Conservation (phyloP, 2,113 vertebrate species). For the Pterophyllum scalare region DNA sequence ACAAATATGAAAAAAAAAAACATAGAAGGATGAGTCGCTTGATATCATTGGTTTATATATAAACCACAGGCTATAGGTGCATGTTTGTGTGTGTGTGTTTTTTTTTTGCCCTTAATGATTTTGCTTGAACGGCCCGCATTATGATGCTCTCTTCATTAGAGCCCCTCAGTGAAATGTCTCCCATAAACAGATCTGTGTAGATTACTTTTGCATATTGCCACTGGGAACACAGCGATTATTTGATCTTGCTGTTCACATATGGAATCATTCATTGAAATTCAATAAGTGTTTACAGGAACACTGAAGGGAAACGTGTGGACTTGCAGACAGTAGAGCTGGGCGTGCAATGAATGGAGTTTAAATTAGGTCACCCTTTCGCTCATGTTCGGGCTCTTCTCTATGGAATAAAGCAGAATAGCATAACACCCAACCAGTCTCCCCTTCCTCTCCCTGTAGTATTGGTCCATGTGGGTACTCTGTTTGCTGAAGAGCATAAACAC, state of each 20-base stretch:
- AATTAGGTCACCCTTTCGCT: constrained; percentile 50
- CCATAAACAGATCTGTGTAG: background rate
- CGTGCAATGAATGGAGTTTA: constrained; percentile 9
- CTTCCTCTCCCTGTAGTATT: constrained; percentile 1
- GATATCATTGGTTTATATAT: constrained; percentile 32
- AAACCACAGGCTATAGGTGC: constrained; percentile 8
- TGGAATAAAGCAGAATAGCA: constrained; percentile 24
- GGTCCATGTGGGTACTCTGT: constrained; percentile 22
- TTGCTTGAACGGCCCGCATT: background rate
- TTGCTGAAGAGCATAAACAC: constrained; percentile 38
- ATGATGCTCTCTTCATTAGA: background rate
- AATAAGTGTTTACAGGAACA: background rate
- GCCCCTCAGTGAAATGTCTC: background rate
- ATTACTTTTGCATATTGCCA: background rate
- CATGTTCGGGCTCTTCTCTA: constrained; percentile 18
- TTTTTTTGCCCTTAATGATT: constrained; percentile 1
- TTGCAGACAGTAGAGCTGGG: background rate
- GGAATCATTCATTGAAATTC: constrained; percentile 1
- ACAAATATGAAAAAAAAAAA: constrained; percentile 19
- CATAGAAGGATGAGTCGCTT: constrained; percentile 13
- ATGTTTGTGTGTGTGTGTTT: constrained; percentile 5
- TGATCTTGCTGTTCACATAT: constrained; percentile 8
- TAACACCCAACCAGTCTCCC: constrained; percentile 5
- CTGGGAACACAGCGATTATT: constrained; percentile 20
- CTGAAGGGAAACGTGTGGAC: background rate